Conservation (phyloP, 2,113 vertebrate genomes). For the Cettia cetti region DNA sequence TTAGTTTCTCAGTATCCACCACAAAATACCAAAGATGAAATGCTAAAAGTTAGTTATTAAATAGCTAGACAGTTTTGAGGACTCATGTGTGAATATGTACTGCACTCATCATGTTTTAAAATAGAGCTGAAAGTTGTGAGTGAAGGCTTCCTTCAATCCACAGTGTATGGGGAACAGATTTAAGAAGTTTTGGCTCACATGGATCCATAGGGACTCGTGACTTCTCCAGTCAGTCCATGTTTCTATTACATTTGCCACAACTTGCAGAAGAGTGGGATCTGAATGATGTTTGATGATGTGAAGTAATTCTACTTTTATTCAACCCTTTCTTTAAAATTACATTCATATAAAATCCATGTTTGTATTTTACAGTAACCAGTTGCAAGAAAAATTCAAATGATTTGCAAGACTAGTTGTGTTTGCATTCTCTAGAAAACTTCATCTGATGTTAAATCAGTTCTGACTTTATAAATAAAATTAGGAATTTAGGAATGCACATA, state of each 20-base stretch:
- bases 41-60: not conserved
- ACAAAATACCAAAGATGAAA: not conserved
- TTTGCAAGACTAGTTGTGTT: not conserved
- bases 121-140: not conserved
- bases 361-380: not conserved
- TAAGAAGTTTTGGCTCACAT: not conserved
- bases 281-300: not conserved
- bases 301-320: not conserved
- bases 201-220: rapidly evolving
- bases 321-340: not conserved
- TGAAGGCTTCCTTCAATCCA: not conserved
- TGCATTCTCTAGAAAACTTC: not conserved
- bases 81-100: not conserved
- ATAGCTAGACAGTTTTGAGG: not conserved
- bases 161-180: not conserved
- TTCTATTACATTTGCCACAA: not conserved
- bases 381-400: not conserved
- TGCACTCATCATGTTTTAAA: not conserved
- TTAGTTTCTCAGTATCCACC: not conserved
- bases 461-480: not conserved
- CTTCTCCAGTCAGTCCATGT: not conserved
- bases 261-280: not conserved
- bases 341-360: not conserved
- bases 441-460: not conserved
- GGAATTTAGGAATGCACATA: not conserved